phyloP scores from a whole-genome alignment of 2,113 vertebrate species.

The Callipepla squamata region DNA sequence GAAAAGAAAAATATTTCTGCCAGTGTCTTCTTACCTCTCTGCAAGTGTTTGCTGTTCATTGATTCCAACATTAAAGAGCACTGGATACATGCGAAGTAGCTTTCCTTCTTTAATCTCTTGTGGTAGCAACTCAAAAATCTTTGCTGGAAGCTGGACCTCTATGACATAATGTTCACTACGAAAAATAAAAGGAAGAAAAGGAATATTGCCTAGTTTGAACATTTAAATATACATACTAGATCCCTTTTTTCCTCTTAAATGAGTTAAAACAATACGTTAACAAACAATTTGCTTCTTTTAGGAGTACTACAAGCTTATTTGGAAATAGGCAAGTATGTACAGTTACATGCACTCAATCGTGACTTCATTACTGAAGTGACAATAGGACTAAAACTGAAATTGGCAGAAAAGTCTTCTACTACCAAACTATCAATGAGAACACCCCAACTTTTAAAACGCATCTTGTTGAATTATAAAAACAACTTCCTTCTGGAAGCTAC shows the following conservation, averaged over 20 bases:
- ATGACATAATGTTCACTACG: conserved; percentile 90
- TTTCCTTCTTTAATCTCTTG: conserved; percentile 92
- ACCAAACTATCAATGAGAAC: not conserved
- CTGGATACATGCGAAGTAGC: conserved; percentile 85
- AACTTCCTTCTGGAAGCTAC: not conserved
- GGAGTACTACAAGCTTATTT: not conserved
- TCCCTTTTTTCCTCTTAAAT: not conserved
- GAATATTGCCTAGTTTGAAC: not conserved
- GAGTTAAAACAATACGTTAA: not conserved
- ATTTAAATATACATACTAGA: not conserved
- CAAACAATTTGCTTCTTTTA: not conserved
- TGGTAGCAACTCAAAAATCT: conserved; percentile 89
- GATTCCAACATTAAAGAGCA: conserved; percentile 97
- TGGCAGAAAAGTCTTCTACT: not conserved
- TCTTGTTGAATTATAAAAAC: not conserved
- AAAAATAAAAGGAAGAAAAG: conserved; percentile 12
- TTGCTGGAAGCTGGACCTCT: conserved; percentile 90
- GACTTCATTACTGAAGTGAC: not conserved
- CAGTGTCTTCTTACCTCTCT: conserved; percentile 84
- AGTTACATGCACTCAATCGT: not conserved
- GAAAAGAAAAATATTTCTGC: not conserved
- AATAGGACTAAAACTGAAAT: not conserved
- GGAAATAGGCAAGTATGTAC: not conserved
- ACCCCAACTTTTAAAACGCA: not conserved
- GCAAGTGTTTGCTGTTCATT: conserved; percentile 98